Base-by-base conservation (phyloP, 2,888 invertebrate species). In the Platycnemis pennipes region DNA sequence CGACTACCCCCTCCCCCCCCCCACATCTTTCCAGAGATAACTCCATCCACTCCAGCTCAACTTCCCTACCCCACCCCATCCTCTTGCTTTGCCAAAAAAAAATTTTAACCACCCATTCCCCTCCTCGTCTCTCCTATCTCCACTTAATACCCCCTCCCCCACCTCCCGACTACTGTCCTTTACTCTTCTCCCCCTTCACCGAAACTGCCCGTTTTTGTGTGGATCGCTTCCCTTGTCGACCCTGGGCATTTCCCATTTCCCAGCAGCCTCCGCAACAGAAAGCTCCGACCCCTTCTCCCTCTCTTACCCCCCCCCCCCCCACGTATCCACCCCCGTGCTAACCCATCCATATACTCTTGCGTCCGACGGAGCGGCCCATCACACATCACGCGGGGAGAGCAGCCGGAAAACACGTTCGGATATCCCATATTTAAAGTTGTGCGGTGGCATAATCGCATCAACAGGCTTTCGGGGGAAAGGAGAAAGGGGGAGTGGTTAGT, bases 341-440 rank as follows among this genome's bases (percentile, higher is more conserved):
- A n/a, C n/a, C n/a, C n/a, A n/a, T n/a, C n/a, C n/a, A n/a, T n/a
- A n/a, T n/a, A n/a, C n/a, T n/a, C n/a, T n/a, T n/a, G n/a, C n/a
- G n/a, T n/a, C n/a, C 26, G 63, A 63, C 63, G 63, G 22, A 37
- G 77, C 31, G 37, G 37, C 37, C 77, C 77, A 77, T 77, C 63
- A 63, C 77, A 77, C 77, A 77, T 37, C 31, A 37, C 87, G n/a
- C 45, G 22, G 45, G 46, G 87, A 46, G 87, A 87, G 69, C 87
- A 19, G 45, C 87, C 87, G 87, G 87, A 87, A 87, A 87, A 87
- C 46, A 87, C 87, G 87, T 44, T 45, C 87, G 87, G 87, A 87
- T 87, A 87, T 87, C 87, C 87, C 87, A 87, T 87, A 87, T 87
- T 87, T 87, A 87, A 87, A 87, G 87, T 87, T 87, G 87, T 87